A percentile compares a stretch with the other conserved stretches of the same genome.
These are phyloP conservation scores for Boloria selene DNA, from an alignment of 2,888 invertebrate species.

Conservation along the genomic window DNA sequence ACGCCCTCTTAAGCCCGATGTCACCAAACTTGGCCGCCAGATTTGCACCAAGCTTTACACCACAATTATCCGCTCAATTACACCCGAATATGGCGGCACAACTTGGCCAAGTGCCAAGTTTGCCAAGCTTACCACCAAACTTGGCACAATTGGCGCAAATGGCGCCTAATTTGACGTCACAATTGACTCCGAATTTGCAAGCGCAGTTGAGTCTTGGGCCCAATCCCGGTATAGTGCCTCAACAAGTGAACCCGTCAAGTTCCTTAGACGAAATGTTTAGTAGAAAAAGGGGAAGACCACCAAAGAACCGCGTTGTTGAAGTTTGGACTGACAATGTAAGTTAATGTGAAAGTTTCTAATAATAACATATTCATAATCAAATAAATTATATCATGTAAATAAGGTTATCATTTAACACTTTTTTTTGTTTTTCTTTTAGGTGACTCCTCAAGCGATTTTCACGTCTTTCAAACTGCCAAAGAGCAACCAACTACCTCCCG, in stretches of 20 bases:
- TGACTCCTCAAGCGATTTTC: constrained; percentile 94
- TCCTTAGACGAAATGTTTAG: constrained; percentile 96
- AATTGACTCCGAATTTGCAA: constrained; percentile 71
- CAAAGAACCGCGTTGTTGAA: constrained; percentile 96
- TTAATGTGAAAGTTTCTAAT: constrained; percentile 39
- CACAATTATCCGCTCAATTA: constrained; percentile 73
- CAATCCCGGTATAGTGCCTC: constrained; percentile 63
- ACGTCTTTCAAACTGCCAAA: constrained; percentile 96
- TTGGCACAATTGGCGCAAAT: constrained; percentile 76
- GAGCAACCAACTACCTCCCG: constrained; percentile 73
- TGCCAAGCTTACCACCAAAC: constrained; percentile 72
- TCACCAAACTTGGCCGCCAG: constrained; percentile 81
- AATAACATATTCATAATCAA: neutral
- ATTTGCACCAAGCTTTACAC: constrained; percentile 81
- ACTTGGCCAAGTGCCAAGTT: constrained; percentile 68
- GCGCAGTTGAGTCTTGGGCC: constrained; percentile 71
- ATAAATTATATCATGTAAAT: constrained; percentile 14
- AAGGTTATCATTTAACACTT: constrained; percentile 17
- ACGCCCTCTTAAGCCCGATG: constrained; percentile 86
- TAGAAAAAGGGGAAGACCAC: constrained; percentile 96
- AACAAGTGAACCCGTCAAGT: constrained; percentile 81
- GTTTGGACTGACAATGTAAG: constrained; percentile 93
- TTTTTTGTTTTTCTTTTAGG: constrained; percentile 54
- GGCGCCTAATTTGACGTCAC: constrained; percentile 71
- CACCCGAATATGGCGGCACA: constrained; percentile 78